Evolutionary conservation across 1,140 invertebrate species (phyloP), one percentile per base, ranked within the genome.

Genomic region (Pogonus chalceus): DNA sequence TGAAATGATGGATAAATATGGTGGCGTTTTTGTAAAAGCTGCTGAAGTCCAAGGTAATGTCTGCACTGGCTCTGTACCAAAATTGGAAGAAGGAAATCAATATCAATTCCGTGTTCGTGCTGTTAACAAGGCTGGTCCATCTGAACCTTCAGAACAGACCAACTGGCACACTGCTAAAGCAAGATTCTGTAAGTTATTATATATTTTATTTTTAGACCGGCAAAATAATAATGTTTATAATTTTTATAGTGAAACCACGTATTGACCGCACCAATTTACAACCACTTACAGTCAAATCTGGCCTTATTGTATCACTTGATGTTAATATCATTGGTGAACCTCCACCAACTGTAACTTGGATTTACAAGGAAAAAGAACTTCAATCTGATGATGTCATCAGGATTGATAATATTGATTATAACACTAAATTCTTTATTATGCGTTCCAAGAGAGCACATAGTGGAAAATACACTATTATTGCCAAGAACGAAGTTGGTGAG

Each of bases 131-230:
- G 96, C 94, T 26, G 96, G 96, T 39, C 83, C 83, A 47, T 95
- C 95, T 20, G 92, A 96, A 64, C 92, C 96, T 4, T 96, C 92
- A 35, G 89, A 96, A 67, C 84, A 91, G 52, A 96, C 93, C 24
- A 89, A 90, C 68, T 90, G 92, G 68, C 92, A 97, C 64, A 88
- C 87, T n/a, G 94, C 94, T 48, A 97, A 96, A 70, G 87, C 95
- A 18, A 79, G 90, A 69, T 92, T 82, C 79, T 73, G 88, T 91
- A 74, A 87, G 87, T 85, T 61, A 56, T 56, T 46, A 43, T n/a
- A 55, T 54, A 10, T 20, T 48, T 14, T 10, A 35, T 49, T 31
- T 7, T 7, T 31, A 7, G 26, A 7, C 14, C 4, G 4, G 14
- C 7, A 31, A 35, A 26, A 23, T 49, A 47, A 20, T 35, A 53